A percentile compares a stretch with the other conserved stretches of the same genome.
Conservation (phyloP, 92 coral and sea anemone genomes). For the Ricordea florida region DNA sequence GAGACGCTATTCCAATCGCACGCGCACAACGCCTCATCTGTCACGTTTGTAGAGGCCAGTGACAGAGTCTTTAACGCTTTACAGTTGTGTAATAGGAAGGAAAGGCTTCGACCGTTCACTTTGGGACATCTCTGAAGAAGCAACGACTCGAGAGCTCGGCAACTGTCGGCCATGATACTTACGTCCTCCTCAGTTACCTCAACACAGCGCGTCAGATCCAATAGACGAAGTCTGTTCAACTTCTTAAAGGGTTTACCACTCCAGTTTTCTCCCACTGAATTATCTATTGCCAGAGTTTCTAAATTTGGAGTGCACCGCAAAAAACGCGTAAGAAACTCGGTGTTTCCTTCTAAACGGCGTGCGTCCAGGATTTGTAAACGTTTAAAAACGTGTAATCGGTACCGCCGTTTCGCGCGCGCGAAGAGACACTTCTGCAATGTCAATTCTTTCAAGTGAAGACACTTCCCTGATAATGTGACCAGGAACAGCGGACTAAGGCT, state of each 20-base stretch:
- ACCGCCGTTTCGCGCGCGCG: not conserved
- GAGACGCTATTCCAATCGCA: constrained; percentile 51
- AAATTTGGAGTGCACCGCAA: constrained; percentile 57
- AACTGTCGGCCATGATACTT: constrained; percentile 46
- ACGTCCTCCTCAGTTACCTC: constrained; percentile 63
- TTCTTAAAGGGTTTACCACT: constrained; percentile 51
- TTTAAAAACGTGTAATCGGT: not conserved
- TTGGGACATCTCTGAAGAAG: constrained; percentile 70
- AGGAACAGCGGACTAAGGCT: constrained; percentile 20
- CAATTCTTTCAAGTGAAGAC: not conserved
- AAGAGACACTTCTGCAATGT: constrained; percentile 13
- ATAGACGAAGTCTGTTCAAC: constrained; percentile 53
- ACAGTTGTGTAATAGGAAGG: constrained; percentile 60
- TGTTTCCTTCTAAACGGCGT: constrained; percentile 53
- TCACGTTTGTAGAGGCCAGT: constrained; percentile 66
- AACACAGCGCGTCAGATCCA: constrained; percentile 77
- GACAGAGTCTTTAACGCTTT: constrained; percentile 56
- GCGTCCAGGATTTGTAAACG: constrained; percentile 42
- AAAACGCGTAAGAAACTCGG: constrained; percentile 32
- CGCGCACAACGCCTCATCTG: constrained; percentile 34
- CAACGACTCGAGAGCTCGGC: constrained; percentile 66
- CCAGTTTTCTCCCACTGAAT: constrained; percentile 68
- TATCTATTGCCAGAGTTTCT: constrained; percentile 73
- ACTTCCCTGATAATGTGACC: constrained; percentile 11
- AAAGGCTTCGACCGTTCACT: constrained; percentile 53